Percentiles rank a stretch among this genome's conserved stretches.
Conservation (phyloP, 2,113 vertebrate genomes). For the Hyla sarda region DNA sequence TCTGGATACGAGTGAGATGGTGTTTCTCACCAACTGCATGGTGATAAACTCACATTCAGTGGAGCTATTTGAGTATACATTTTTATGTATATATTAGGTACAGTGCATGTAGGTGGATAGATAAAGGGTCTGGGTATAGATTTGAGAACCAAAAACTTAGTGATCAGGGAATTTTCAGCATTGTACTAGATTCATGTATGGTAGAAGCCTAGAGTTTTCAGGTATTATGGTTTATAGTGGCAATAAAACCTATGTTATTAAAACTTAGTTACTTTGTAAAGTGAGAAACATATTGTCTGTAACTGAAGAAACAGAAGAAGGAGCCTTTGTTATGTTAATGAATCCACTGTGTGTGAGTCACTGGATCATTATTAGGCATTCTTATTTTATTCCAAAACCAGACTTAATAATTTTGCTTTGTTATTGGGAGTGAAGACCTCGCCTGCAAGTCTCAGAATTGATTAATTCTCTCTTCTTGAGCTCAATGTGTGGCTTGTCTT, state of each 20-base stretch:
- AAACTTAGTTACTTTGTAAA: not conserved
- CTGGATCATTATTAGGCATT: conserved; percentile 23
- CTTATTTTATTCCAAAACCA: conserved; percentile 24
- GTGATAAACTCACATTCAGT: not conserved
- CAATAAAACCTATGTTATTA: not conserved
- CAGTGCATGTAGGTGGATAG: not conserved
- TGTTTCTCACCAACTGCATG: not conserved
- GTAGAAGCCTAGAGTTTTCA: not conserved
- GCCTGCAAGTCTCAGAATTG: conserved; percentile 40
- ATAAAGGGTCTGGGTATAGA: not conserved
- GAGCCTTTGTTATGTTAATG: conserved; percentile 50
- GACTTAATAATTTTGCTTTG: conserved; percentile 49
- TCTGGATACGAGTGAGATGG: not conserved
- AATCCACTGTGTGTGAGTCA: not conserved
- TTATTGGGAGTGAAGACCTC: conserved; percentile 36
- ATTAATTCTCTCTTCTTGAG: conserved; percentile 50
- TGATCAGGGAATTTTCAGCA: not conserved
- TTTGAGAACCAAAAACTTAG: not conserved
- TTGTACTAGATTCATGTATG: not conserved
- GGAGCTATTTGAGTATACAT: not conserved
- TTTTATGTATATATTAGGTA: not conserved
- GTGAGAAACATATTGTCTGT: conserved; percentile 17
- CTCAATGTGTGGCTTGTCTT: conserved; percentile 39
- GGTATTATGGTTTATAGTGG: not conserved
- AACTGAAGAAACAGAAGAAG: conserved; percentile 4